phyloP scores from a whole-genome alignment of 2,797 vertebrate species.

The Typhlichthys subterraneus region DNA sequence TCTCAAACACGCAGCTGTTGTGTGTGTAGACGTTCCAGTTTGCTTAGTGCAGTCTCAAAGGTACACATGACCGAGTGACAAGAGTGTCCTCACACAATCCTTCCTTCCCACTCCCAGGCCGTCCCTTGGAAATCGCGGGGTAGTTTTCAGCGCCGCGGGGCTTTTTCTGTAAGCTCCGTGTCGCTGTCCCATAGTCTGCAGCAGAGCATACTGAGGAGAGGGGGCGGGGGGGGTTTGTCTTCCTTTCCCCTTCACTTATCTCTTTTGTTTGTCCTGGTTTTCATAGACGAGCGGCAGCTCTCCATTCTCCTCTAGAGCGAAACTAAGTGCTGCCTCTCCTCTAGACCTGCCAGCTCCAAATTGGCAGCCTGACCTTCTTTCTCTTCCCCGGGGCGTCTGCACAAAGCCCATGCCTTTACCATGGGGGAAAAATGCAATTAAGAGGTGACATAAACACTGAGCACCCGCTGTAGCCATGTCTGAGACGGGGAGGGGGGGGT shows the following conservation, averaged over 20 bases:
- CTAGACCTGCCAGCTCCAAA: conserved; percentile 76
- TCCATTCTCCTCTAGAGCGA: conserved; percentile 66
- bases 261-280: conserved; percentile 76
- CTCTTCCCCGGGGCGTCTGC: conserved; percentile 61
- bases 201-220: conserved; percentile 42
- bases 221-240: conserved; percentile 62
- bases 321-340: conserved; percentile 74
- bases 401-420: conserved; percentile 73
- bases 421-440: conserved; percentile 73
- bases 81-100: conserved; percentile 33
- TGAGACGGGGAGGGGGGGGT: conserved; percentile 40
- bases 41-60: conserved; percentile 29
- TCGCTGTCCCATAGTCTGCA: conserved; percentile 51
- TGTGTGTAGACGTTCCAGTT: neutral
- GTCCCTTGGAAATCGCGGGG: conserved; percentile 55
- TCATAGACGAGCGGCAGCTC: conserved; percentile 66
- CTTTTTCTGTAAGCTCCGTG: conserved; percentile 43
- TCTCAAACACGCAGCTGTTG: neutral
- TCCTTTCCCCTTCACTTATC: conserved; percentile 68
- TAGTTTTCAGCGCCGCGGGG: conserved; percentile 30
- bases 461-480: conserved; percentile 67
- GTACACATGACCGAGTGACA: conserved; percentile 21
- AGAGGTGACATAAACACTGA: conserved; percentile 80
- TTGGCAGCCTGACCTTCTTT: conserved; percentile 79
- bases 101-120: conserved; percentile 18